These are phyloP conservation scores for Tragelaphus buxtoni DNA, from an alignment of 2,113 vertebrate species.

Conservation along the genomic window DNA sequence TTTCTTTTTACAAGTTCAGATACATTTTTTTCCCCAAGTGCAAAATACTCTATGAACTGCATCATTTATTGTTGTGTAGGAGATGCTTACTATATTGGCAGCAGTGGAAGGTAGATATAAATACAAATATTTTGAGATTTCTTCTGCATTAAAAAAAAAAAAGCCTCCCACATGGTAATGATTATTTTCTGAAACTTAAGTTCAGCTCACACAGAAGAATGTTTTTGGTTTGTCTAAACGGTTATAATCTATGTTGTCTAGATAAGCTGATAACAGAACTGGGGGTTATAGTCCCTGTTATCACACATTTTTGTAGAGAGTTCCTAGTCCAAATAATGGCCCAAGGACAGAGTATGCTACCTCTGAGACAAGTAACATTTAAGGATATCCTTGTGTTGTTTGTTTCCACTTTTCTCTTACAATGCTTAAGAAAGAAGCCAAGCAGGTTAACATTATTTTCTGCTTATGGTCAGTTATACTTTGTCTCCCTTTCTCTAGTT, in stretches of 20 bases:
- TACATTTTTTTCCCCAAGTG: slow-evolving; percentile 93
- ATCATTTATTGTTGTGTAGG: slow-evolving; percentile 75
- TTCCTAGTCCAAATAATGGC: slow-evolving; percentile 7
- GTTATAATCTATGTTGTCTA: slow-evolving; percentile 4
- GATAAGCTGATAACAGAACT: slow-evolving; percentile 7
- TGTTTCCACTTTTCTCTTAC: slow-evolving; percentile 13
- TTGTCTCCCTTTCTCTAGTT: not conserved
- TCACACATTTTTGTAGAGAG: not conserved
- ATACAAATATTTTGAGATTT: slow-evolving; percentile 73
- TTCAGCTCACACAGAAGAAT: slow-evolving; percentile 44
- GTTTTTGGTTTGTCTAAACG: slow-evolving; percentile 66
- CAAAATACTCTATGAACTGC: slow-evolving; percentile 97
- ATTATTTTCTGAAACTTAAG: slow-evolving; percentile 34
- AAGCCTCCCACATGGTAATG: slow-evolving; percentile 35
- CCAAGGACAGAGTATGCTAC: not conserved
- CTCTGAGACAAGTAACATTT: not conserved
- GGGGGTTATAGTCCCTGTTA: slow-evolving; percentile 1
- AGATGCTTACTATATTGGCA: slow-evolving; percentile 63
- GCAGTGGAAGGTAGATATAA: slow-evolving; percentile 76
- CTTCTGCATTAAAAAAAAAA: slow-evolving; percentile 48
- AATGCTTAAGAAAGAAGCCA: slow-evolving; percentile 24
- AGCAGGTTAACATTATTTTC: not conserved
- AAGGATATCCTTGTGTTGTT: not conserved
- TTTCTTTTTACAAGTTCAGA: slow-evolving; percentile 97
- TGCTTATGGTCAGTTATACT: not conserved